phyloP scores from a whole-genome alignment of 2,888 invertebrate species.

The Pemphredon lugubris region DNA sequence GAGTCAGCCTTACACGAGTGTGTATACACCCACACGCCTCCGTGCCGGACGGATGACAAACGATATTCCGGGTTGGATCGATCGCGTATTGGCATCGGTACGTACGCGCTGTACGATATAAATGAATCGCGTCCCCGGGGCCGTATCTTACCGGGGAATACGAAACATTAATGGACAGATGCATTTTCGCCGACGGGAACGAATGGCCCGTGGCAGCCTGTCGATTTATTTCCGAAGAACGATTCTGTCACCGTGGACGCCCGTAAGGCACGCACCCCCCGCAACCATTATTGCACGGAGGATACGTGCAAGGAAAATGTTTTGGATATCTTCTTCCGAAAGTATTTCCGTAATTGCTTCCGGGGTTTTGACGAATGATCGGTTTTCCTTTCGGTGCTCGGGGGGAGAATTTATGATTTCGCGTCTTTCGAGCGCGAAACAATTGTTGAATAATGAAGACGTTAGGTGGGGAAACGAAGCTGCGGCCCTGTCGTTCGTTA shows the following conservation, averaged over 20 bases:
- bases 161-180: slow-evolving; percentile 79
- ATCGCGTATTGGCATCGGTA: slow-evolving; percentile 78
- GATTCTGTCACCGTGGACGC: slow-evolving; percentile 62
- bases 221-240: slow-evolving; percentile 75
- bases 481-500: too few species aligned
- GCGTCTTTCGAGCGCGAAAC: too few species aligned
- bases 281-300: slow-evolving; percentile 46
- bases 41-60: slow-evolving; percentile 72
- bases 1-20: not conserved
- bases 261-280: slow-evolving; percentile 41
- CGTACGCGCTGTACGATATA: slow-evolving; percentile 71
- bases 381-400: not conserved
- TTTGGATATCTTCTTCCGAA: slow-evolving; percentile 3
- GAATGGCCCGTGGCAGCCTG: slow-evolving; percentile 73
- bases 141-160: slow-evolving; percentile 77
- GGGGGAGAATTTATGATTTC: too few species aligned
- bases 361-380: slow-evolving; percentile 22
- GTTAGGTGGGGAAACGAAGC: too few species aligned
- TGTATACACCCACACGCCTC: slow-evolving; percentile 19
- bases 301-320: slow-evolving; percentile 11
- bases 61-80: slow-evolving; percentile 72
- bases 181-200: slow-evolving; percentile 76
- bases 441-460: too few species aligned
- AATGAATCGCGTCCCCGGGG: slow-evolving; percentile 78
- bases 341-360: slow-evolving; percentile 29